Base-by-base conservation (phyloP, 1,140 invertebrate genomes). In the Euura lappo region DNA sequence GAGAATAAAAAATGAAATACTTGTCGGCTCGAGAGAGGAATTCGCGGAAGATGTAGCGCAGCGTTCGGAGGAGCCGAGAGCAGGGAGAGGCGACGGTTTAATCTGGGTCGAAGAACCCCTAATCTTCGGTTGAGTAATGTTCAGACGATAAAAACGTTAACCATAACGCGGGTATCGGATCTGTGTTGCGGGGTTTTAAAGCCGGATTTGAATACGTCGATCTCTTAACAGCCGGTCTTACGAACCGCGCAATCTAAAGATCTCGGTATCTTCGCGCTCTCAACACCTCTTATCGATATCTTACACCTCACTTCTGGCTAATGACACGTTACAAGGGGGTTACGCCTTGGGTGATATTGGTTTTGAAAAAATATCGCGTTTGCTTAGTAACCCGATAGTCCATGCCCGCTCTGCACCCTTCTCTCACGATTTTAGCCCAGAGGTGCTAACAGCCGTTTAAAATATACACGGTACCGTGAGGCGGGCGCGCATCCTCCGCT, bases 241-340 rank as follows among this genome's bases (percentile, higher is more conserved):
- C 82, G 79, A 84, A 81, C 80, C 82, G 84, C 77, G 75, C 77
- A 79, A 79, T 81, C 78, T 77, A 74, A 13, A 42, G 70, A 13
- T 28, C 6, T 69, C 71, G 77, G 73, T 81, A 83, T 84, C 82
- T 83, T 83, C 80, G 70, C 69, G 78, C 80, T 83, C 82, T 87
- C 85, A 86, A 87, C 85, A 86, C 85, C 83, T 85, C 82, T 85
- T 80, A 85, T 84, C 82, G 80, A 80, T 78, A 77, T 71, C 72
- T 71, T 60, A 60, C 51, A 60, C 76, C 74, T 78, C 80, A 74
- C 79, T 74, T 75, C 74, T 67, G 71, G 75, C 77, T 87, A 87
- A 87, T 87, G 81, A 85, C 83, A 85, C 74, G 85, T 83, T 86
- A 73, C 77, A 70, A 71, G 69, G 74, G 76, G 45, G 70, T 78